These are phyloP conservation scores for Pseudoatta argentina DNA, from an alignment of 1,140 invertebrate genomes.

Conservation along the genomic window DNA sequence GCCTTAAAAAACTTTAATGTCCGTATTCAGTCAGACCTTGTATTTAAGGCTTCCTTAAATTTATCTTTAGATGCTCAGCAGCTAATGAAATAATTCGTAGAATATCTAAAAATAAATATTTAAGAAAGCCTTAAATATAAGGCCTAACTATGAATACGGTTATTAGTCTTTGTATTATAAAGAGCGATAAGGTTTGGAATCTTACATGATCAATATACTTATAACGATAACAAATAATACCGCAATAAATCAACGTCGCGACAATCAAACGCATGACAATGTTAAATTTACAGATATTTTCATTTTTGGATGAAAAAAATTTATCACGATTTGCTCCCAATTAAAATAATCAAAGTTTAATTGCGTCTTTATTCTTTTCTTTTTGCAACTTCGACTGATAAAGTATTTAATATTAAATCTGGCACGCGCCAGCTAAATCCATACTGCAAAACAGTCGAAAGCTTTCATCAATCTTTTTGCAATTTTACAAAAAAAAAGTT, in stretches of 20 bases:
- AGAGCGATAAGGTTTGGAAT: neutral
- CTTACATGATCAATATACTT: neutral
- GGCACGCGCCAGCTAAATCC: neutral
- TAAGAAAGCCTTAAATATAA: too few species aligned
- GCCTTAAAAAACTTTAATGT: conserved; percentile 1
- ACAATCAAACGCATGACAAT: neutral
- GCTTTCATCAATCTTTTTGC: neutral
- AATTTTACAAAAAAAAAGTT: neutral
- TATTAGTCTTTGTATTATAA: neutral
- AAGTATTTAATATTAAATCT: neutral
- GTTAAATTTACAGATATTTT: neutral
- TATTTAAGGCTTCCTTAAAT: too few species aligned
- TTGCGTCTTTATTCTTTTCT: neutral
- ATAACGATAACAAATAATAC: conserved; percentile 19
- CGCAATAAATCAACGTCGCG: neutral
- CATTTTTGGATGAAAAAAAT: neutral
- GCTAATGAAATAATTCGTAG: too few species aligned
- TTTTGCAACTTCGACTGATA: neutral
- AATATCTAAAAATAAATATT: too few species aligned
- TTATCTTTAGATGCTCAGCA: too few species aligned
- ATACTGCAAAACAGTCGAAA: neutral
- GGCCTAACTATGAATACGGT: too few species aligned
- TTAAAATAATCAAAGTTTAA: neutral
- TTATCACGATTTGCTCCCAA: neutral
- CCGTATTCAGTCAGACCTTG: too few species aligned